A percentile compares a stretch with the other conserved stretches of the same genome.
Conservation (phyloP, 2,888 invertebrate species). For the Cryptocephalus primarius region DNA sequence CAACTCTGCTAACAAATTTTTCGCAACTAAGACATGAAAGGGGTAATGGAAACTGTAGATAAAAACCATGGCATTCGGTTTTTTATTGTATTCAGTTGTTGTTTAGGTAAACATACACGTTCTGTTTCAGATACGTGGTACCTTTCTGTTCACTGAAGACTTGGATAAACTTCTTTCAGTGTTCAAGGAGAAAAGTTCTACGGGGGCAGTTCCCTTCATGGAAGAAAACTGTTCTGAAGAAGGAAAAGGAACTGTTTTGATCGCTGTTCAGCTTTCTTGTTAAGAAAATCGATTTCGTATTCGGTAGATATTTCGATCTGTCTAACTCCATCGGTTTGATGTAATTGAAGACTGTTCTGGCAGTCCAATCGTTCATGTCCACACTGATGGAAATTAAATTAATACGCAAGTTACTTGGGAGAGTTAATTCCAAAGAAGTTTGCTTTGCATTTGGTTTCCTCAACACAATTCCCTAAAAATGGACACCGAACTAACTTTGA, state of each 20-base stretch:
- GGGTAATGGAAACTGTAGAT: too few relatives aligned
- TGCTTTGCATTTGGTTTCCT: too few relatives aligned
- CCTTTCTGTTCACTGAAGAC: constrained; percentile 61
- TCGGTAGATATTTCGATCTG: constrained; percentile 14
- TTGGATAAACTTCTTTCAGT: constrained; percentile 62
- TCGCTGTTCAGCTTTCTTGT: constrained; percentile 23
- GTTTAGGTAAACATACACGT: too few relatives aligned
- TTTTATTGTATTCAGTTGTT: too few relatives aligned
- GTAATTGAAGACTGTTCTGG: constrained; percentile 6
- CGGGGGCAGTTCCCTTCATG: constrained; percentile 72
- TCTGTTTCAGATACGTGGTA: constrained; percentile 52
- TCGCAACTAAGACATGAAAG: too few relatives aligned
- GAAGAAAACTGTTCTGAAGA: constrained; percentile 87
- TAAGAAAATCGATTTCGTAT: constrained; percentile 13
- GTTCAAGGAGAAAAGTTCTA: constrained; percentile 75
- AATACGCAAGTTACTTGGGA: too few relatives aligned
- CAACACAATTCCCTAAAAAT: too few relatives aligned
- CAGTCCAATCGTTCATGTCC: not conserved
- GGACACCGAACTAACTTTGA: too few relatives aligned
- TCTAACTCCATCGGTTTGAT: constrained; percentile 17
- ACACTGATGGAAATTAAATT: too few relatives aligned
- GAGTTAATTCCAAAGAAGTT: too few relatives aligned
- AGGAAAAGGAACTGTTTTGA: constrained; percentile 82
- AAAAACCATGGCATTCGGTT: too few relatives aligned
- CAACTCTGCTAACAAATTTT: too few relatives aligned